Evolutionary conservation across 2,888 invertebrate species (phyloP).

Genomic region (Xestia sexstrigata): DNA sequence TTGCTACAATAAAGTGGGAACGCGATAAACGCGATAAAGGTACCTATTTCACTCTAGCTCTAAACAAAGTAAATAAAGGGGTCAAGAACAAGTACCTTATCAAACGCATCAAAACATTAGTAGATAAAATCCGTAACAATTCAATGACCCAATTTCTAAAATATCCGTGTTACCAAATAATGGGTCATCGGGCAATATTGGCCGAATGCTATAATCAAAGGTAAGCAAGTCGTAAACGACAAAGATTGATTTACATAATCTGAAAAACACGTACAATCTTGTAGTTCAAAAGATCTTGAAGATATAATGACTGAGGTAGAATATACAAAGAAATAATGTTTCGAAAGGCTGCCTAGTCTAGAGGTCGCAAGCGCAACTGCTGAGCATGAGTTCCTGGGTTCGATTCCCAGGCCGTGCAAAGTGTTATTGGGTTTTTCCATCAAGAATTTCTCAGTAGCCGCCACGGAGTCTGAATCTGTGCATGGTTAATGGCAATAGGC

Average conservation of each 20-base stretch:
- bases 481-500: background rate
- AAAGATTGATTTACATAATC: constrained; percentile 37
- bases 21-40: background rate
- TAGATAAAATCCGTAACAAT: constrained; percentile 8
- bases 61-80: background rate
- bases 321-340: background rate
- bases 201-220: constrained; percentile 32
- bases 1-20: background rate
- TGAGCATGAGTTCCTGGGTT: too few relatives aligned
- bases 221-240: constrained; percentile 21
- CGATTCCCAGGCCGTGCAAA: too few relatives aligned
- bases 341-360: too few relatives aligned
- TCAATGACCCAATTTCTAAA: constrained; percentile 41
- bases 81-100: background rate
- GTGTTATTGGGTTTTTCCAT: too few relatives aligned
- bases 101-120: background rate
- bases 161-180: constrained; percentile 10
- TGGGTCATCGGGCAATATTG: constrained; percentile 31
- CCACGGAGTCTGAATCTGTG: background rate
- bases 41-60: background rate
- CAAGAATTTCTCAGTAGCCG: too few relatives aligned
- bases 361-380: too few relatives aligned
- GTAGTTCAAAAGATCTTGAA: background rate
- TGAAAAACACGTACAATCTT: background rate
- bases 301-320: background rate